Evolutionary conservation across 2,888 invertebrate genomes (phyloP).

Genomic region (Rosalia funebris): DNA sequence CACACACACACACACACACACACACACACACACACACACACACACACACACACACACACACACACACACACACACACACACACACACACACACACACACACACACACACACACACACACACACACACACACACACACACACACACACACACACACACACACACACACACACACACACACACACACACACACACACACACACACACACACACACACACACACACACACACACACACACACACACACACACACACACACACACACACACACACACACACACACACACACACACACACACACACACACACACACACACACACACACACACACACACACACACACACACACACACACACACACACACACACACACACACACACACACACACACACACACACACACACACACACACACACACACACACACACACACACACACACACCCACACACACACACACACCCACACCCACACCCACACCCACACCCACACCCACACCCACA

Average conservation of each 20-base stretch:
- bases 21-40: too few species aligned
- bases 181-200: constrained; percentile 23
- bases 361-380: constrained; percentile 23
- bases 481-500: background rate
- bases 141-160: constrained; percentile 22
- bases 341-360: constrained; percentile 23
- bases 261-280: constrained; percentile 22
- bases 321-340: constrained; percentile 22
- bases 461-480: background rate
- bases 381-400: constrained; percentile 22
- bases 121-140: constrained; percentile 23
- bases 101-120: constrained; percentile 23
- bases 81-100: constrained; percentile 25
- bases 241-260: constrained; percentile 23
- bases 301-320: constrained; percentile 23
- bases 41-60: too few species aligned
- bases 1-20: too few species aligned
- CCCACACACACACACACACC: constrained; percentile 9
- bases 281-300: constrained; percentile 23
- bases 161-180: constrained; percentile 23
- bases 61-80: constrained; percentile 25
- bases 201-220: constrained; percentile 22
- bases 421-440: constrained; percentile 23
- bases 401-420: constrained; percentile 23
- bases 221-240: constrained; percentile 23